phyloP scores from a whole-genome alignment of 35 echinoderm and acorn worm species.

The Chiridota heheva region DNA sequence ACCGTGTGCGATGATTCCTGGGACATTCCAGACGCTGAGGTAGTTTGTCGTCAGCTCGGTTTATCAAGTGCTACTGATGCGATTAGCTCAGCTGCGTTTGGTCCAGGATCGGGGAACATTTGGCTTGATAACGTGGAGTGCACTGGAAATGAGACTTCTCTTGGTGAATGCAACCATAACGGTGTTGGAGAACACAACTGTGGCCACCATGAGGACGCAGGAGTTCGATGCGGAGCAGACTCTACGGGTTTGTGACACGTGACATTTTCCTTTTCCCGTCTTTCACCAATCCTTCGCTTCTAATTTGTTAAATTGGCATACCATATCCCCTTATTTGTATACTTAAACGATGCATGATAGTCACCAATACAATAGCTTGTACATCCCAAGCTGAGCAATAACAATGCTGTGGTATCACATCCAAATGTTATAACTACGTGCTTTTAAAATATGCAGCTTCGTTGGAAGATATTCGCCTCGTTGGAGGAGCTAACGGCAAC shows the following conservation, averaged over 20 bases:
- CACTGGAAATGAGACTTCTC: background rate
- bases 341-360: too few relatives aligned
- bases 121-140: background rate
- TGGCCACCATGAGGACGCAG: background rate
- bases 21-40: constrained; percentile 31
- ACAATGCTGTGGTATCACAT: too few relatives aligned
- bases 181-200: background rate
- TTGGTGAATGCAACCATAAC: background rate
- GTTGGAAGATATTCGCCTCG: constrained; percentile 15
- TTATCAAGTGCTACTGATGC: background rate
- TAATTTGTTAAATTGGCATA: too few relatives aligned
- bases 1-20: constrained; percentile 47
- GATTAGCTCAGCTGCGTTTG: background rate
- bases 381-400: too few relatives aligned
- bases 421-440: too few relatives aligned
- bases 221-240: constrained; percentile 3
- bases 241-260: too few relatives aligned
- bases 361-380: too few relatives aligned
- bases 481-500: constrained; percentile 13
- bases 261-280: too few relatives aligned
- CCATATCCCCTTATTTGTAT: too few relatives aligned
- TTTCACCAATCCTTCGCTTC: too few relatives aligned
- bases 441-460: too few relatives aligned
- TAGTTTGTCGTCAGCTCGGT: constrained; percentile 32
- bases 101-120: background rate